Conservation (phyloP, 2,797 vertebrate species). For the Tapera naevia region DNA sequence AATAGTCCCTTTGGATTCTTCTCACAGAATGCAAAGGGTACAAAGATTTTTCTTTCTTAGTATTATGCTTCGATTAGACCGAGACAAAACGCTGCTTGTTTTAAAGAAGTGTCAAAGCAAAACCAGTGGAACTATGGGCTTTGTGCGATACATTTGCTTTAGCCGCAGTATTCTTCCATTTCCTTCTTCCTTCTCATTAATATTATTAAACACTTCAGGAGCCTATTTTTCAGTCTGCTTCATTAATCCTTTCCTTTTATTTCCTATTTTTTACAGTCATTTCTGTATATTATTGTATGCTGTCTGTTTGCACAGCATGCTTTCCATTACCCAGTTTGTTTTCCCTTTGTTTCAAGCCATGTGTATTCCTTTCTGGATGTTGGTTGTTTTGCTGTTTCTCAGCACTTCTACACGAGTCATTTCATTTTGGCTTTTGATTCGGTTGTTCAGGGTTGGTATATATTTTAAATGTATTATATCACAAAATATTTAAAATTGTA, state of each 20-base stretch:
- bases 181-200: not conserved
- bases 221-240: not conserved
- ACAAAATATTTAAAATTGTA: not conserved
- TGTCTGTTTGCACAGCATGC: not conserved
- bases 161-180: not conserved
- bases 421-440: not conserved
- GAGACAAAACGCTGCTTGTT: not conserved
- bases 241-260: conserved; percentile 13
- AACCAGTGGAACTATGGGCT: not conserved
- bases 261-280: not conserved
- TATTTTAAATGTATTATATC: not conserved
- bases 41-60: not conserved
- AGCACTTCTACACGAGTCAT: not conserved
- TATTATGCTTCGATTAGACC: not conserved
- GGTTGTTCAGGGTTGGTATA: not conserved
- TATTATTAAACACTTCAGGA: not conserved
- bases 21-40: not conserved
- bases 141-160: not conserved
- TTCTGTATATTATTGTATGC: not conserved
- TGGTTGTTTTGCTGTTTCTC: conserved; percentile 6
- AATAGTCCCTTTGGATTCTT: not conserved
- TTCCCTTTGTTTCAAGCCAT: conserved; percentile 2
- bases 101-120: not conserved
- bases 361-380: not conserved
- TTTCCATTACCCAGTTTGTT: not conserved